Evolutionary conservation across 2,797 vertebrate genomes (phyloP).

Genomic region (Schizopygopsis malacanthus): DNA sequence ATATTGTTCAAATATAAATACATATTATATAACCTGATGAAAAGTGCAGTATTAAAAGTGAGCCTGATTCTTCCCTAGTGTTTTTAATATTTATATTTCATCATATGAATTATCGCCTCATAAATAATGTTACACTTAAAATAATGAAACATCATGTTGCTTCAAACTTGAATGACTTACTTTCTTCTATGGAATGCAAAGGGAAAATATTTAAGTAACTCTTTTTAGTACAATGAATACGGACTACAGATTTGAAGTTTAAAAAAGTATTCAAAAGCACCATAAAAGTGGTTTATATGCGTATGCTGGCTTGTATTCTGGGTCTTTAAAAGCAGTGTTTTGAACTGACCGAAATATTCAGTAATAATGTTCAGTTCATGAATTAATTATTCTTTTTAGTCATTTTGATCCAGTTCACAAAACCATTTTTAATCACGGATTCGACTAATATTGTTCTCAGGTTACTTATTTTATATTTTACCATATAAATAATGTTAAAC

Average conservation of each 20-base stretch:
- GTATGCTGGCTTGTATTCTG: no score
- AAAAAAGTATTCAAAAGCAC: background rate
- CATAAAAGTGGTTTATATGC: background rate
- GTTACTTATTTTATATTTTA: background rate
- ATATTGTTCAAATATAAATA: constrained; percentile 48
- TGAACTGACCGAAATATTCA: background rate
- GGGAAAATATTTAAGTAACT: background rate
- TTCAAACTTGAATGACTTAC: background rate
- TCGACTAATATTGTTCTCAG: background rate
- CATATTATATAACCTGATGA: constrained; percentile 51
- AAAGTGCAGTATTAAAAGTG: constrained; percentile 46
- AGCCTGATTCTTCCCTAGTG: constrained; percentile 59
- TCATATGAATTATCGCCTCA: background rate
- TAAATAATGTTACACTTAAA: constrained; percentile 10
- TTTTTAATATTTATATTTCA: constrained; percentile 70
- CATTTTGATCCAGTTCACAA: background rate
- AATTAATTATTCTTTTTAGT: background rate
- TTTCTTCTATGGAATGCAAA: background rate
- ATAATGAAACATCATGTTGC: background rate
- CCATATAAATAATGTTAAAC: background rate
- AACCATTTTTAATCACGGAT: background rate
- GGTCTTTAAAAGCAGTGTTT: background rate
- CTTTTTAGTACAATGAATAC: background rate
- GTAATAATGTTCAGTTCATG: background rate
- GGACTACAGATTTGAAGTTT: background rate